Evolutionary conservation across 2,888 invertebrate species (phyloP).

Genomic region (Hetaerina titia): DNA sequence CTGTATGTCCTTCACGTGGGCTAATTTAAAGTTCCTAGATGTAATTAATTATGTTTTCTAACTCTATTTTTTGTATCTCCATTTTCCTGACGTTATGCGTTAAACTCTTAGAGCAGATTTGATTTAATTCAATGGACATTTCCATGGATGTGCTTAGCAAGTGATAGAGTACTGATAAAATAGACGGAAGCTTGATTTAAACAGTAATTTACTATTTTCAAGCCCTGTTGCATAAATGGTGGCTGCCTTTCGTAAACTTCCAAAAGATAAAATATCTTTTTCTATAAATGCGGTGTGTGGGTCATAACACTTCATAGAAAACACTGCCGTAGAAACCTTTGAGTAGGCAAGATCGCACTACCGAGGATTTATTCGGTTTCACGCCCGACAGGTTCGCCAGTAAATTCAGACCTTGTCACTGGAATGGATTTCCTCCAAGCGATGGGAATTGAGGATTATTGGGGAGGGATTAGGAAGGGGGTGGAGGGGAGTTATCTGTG

Average conservation of each 20-base stretch:
- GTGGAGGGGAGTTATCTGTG: neutral
- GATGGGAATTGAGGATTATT: conserved; percentile 37
- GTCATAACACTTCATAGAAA: neutral
- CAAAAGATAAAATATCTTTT: neutral
- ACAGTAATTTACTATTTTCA: neutral
- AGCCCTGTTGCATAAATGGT: neutral
- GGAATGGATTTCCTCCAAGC: conserved; percentile 35
- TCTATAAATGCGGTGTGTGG: neutral
- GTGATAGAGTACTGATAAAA: neutral
- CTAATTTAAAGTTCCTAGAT: no score
- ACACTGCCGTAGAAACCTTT: neutral
- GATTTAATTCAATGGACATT: no score
- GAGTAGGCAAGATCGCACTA: neutral
- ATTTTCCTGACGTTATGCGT: no score
- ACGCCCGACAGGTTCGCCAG: neutral
- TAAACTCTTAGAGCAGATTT: no score
- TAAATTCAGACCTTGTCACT: neutral
- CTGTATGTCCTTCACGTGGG: no score
- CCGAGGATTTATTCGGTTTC: conserved; percentile 8
- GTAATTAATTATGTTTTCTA: no score
- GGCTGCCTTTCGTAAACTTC: neutral
- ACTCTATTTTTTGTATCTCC: no score
- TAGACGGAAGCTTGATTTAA: neutral
- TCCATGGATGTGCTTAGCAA: neutral
- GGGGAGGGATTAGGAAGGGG: neutral